These are phyloP conservation scores for Brachylomia viminalis DNA, from an alignment of 2,888 invertebrate species.

Conservation along the genomic window DNA sequence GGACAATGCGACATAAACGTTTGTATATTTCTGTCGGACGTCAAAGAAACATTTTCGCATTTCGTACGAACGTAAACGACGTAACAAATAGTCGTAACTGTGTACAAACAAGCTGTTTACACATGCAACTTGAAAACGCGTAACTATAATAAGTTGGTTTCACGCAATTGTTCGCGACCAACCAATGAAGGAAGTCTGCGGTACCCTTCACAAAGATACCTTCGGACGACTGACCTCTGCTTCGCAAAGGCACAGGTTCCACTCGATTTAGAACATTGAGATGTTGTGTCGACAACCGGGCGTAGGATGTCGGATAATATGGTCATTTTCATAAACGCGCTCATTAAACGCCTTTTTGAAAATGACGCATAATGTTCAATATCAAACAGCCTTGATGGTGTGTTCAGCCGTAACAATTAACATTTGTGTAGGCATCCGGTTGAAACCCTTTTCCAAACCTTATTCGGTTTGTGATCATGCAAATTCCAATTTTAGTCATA, in stretches of 20 bases:
- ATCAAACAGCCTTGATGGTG: constrained; percentile 72
- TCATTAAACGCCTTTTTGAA: constrained; percentile 82
- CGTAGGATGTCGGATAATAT: constrained; percentile 77
- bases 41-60: constrained; percentile 81
- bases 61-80: constrained; percentile 75
- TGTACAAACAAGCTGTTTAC: constrained; percentile 75
- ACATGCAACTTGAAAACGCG: constrained; percentile 65
- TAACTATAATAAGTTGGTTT: constrained; percentile 70
- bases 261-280: constrained; percentile 75
- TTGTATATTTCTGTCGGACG: constrained; percentile 78
- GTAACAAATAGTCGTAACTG: constrained; percentile 84
- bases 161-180: constrained; percentile 68
- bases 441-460: constrained; percentile 11
- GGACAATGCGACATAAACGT: constrained; percentile 87
- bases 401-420: constrained; percentile 70
- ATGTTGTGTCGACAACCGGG: constrained; percentile 77
- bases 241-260: constrained; percentile 58
- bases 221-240: constrained; percentile 60
- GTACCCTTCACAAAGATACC: constrained; percentile 59
- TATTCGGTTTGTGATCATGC: constrained; percentile 22
- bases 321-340: constrained; percentile 79
- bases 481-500: neutral
- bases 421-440: constrained; percentile 45
- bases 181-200: constrained; percentile 58
- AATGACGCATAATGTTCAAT: constrained; percentile 76